Conservation (phyloP, 2,797 vertebrate species). For the Harpagifer antarcticus region DNA sequence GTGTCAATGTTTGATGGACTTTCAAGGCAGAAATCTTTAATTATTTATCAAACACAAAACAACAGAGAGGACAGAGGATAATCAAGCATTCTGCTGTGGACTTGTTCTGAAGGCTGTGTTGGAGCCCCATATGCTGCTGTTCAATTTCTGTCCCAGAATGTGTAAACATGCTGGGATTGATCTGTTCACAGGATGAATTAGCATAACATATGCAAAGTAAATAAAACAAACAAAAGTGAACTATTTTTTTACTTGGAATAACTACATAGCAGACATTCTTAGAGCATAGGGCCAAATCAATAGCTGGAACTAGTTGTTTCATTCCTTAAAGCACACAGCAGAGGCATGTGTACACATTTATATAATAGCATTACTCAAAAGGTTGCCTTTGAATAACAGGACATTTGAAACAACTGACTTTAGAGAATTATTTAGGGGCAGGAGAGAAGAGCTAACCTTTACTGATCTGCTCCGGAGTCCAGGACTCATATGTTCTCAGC, state of each 20-base stretch:
- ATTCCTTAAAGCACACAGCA: neutral
- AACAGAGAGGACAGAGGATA: neutral
- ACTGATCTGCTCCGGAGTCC: slow-evolving; percentile 94
- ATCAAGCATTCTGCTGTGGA: neutral
- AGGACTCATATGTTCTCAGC: slow-evolving; percentile 95
- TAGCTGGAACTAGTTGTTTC: neutral
- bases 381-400: neutral
- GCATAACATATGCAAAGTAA: neutral
- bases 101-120: neutral
- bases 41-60: slow-evolving; percentile 8
- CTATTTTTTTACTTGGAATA: neutral
- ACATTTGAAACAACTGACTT: slow-evolving; percentile 5
- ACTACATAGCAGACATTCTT: neutral
- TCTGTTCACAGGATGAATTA: slow-evolving; percentile 1
- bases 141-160: slow-evolving; percentile 1
- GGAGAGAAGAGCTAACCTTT: slow-evolving; percentile 72
- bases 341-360: neutral
- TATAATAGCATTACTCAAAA: neutral
- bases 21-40: neutral
- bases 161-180: neutral
- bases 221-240: neutral
- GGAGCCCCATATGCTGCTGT: neutral
- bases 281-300: neutral
- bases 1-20: neutral
- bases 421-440: neutral